Base-by-base conservation (phyloP, 2,888 invertebrate species). In the Tyria jacobaeae region DNA sequence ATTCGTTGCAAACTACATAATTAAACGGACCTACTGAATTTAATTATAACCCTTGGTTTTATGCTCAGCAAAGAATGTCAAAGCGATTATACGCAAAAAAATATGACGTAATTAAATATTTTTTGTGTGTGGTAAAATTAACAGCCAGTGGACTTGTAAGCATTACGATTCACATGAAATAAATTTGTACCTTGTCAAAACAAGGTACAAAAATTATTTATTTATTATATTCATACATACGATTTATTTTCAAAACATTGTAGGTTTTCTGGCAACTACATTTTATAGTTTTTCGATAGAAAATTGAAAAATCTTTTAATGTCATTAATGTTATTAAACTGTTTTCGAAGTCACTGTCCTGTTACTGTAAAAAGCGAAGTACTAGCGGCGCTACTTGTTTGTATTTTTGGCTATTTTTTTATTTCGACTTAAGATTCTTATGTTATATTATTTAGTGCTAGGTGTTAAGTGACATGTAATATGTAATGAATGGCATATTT, bases 1-100 rank as follows among this genome's bases (percentile, higher is more conserved):
- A 57, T 62, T 47, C 25, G 41, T 50, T 7, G 17, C 50, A 50
- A 27, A 57, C 47, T 48, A 31, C 15, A 10, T 57, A 7, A 14
- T 25, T 57, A 49, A 5, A 24, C 15, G 15, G 27, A 15, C 27
- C 49, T 49, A n/a, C 27, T 27, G n/a, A 49, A n/a, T n/a, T n/a
- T 49, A 27, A 9, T 25, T 6, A 48, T 48, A 0, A 7, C 3
- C 2, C 7, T 25, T n/a, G n/a, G n/a, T 24, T 27, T 14, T 48
- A 25, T 48, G 5, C 25, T 15, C 15, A 27, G 9, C n/a, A 27
- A 15, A 10, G 49, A 27, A 49, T 49, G 15, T 27, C 27, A 27
- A 27, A 27, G 4, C 7, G 9, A 25, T 25, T 25, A 27, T 7
- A 5, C 7, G 21, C 17, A 31, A 31, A 31, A 31, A 2, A n/a